Evolutionary conservation across 2,888 invertebrate species (phyloP), one percentile per base, ranked within the genome.

Genomic region (Drosophila niveifrons): DNA sequence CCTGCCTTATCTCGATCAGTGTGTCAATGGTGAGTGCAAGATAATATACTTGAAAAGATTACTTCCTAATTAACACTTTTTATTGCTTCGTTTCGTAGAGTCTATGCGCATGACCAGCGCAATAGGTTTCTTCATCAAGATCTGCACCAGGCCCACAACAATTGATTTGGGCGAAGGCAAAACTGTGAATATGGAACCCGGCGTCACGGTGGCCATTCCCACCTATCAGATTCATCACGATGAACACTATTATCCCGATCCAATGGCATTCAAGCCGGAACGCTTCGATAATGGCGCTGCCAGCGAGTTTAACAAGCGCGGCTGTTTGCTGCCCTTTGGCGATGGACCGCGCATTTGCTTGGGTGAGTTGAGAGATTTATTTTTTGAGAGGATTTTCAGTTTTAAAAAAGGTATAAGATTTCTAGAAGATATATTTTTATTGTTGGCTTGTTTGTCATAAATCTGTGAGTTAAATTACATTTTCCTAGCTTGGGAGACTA

Each of bases 291-390:
- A 83, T 47, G 86, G 68, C 7, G 77, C 78, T 1, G 80, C 72
- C 0, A 82, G 74, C 57, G 75, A 76, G 29, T 70, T 82, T 1
- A 86, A 66, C 8, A 90, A 91, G 28, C 75, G 79, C n/a, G 92
- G 92, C 0, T 78, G 78, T 0, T 84, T 90, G 7, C 39, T 92
- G 44, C 83, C 90, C 2, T 92, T 92, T 29, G 91, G 92, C 0
- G 88, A 91, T 78, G 92, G 91, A 7, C 92, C 91, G 1, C 75
- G 91, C 6, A 89, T 88, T 31, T 92, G 91, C 36, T 50, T 88
- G 50, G 92, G 92, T 92, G 62, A 66, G 84, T 75, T 10, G n/a
- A n/a, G 34, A 13, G 39, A 39, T 34, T 34, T 11, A 3, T 2
- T 34, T 29, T 8, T 34, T 23, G 6, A 23, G 23, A 23, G 23